These are phyloP conservation scores for Calcarius ornatus DNA, from an alignment of 2,113 vertebrate genomes.

Conservation along the genomic window DNA sequence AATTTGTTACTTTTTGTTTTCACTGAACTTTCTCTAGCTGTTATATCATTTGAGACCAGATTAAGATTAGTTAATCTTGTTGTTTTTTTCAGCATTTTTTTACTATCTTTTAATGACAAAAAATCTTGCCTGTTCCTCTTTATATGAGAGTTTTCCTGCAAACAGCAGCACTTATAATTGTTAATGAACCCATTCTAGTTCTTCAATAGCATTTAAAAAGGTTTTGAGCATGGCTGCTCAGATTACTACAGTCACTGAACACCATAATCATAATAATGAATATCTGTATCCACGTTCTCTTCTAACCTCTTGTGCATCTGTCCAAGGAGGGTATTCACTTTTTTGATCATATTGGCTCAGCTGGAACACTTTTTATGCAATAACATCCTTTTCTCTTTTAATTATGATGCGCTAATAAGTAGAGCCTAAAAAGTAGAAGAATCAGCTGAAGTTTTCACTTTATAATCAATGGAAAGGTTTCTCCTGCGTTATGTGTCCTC, in stretches of 20 bases:
- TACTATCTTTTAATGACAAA: background rate
- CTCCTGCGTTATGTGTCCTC: rapidly evolving
- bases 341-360: background rate
- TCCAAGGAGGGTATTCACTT: background rate
- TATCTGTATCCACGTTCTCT: rapidly evolving
- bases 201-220: background rate
- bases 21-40: background rate
- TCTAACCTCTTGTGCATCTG: background rate
- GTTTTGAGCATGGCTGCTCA: background rate
- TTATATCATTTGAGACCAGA: background rate
- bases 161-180: background rate
- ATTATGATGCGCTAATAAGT: background rate
- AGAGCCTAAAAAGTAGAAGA: background rate
- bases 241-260: background rate
- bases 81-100: background rate
- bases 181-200: background rate
- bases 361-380: background rate
- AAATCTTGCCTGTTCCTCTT: background rate
- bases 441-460: background rate
- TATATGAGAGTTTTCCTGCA: background rate
- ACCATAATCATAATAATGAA: background rate
- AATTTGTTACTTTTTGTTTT: background rate
- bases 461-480: background rate
- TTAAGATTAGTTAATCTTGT: background rate
- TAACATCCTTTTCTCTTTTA: background rate